Evolutionary conservation across 2,888 invertebrate species (phyloP).

Genomic region (Lacanobia oleracea): DNA sequence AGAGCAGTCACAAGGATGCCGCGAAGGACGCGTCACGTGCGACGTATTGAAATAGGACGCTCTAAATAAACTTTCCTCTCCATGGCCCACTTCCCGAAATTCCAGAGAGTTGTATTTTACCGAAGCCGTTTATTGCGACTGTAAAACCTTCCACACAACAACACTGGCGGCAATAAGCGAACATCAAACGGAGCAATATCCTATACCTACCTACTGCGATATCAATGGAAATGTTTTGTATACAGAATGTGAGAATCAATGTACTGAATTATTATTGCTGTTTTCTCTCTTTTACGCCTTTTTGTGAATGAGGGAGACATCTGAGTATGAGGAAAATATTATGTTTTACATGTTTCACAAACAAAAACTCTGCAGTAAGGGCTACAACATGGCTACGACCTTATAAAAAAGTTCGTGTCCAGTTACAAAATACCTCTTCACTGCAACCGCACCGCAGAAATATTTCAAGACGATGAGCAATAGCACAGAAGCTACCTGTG

Average conservation of each 20-base stretch:
- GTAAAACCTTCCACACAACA: conserved; percentile 55
- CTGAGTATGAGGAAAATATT: background rate
- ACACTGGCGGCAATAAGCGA: conserved; percentile 52
- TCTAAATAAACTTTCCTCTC: conserved; percentile 58
- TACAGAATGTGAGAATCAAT: conserved; percentile 37
- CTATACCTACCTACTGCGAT: conserved; percentile 12
- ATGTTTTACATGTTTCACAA: background rate
- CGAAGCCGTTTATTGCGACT: conserved; percentile 51
- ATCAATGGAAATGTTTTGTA: conserved; percentile 45
- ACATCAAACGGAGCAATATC: conserved; percentile 54
- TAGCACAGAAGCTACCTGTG: conserved; percentile 36
- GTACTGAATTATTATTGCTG: conserved; percentile 36
- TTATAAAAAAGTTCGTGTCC: conserved; percentile 3
- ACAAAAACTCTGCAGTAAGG: background rate
- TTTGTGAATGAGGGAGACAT: background rate
- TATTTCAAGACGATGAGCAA: conserved; percentile 22
- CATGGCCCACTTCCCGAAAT: conserved; percentile 34
- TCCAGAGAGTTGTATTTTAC: conserved; percentile 44
- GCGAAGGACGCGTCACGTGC: conserved; percentile 54
- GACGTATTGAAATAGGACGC: conserved; percentile 51
- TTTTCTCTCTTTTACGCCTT: conserved; percentile 16
- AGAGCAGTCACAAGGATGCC: conserved; percentile 56
- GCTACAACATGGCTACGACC: background rate
- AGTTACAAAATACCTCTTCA: conserved; percentile 5
- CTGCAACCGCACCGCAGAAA: background rate